Base-by-base conservation (phyloP, 1,140 invertebrate species). In the Ips nitidus region DNA sequence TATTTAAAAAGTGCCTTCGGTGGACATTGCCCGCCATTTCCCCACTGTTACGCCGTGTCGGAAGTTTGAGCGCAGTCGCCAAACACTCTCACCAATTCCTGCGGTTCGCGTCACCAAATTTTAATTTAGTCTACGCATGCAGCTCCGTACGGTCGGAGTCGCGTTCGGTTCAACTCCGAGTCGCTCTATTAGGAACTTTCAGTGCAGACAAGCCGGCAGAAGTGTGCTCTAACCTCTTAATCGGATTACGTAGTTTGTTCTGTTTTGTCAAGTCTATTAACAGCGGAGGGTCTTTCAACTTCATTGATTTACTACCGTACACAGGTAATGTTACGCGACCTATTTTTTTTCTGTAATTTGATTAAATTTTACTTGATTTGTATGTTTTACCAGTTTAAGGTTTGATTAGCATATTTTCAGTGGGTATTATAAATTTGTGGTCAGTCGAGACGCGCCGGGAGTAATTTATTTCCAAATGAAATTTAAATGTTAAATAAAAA, bases 1-100 rank as follows among this genome's bases (percentile, higher is more conserved):
- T 65, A 50, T 72, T 73, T 68, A 73, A 70, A 73, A 73, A 73
- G 52, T 60, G 53, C 64, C 69, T 70, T 62, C 57, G 66, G 65
- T 70, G 71, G 69, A 73, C 71, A 68, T 73, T 73, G 71, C 53
- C 71, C 71, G 69, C 56, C 67, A 66, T 66, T 64, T 52, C 55
- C 67, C 60, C 62, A 64, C 63, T 60, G 57, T 64, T 52, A 38
- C 55, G 41, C 2, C 6, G 58, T 45, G 8, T 55, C 52, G 63
- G 57, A 56, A 43, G 50, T 63, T 39, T 37, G n/a, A 5, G 56
- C 62, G 62, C 57, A 60, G 52, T 43, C 71, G 57, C 50, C 52
- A 41, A 61, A 40, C 52, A 47, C 41, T 59, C 68, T 56, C 40
- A 43, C 57, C 58, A 47, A 43, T 53, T 61, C 57, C 60, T 47